Evolutionary conservation across 2,888 invertebrate species (phyloP), one percentile per base, ranked within the genome.

Genomic region (Margaritifera margaritifera): DNA sequence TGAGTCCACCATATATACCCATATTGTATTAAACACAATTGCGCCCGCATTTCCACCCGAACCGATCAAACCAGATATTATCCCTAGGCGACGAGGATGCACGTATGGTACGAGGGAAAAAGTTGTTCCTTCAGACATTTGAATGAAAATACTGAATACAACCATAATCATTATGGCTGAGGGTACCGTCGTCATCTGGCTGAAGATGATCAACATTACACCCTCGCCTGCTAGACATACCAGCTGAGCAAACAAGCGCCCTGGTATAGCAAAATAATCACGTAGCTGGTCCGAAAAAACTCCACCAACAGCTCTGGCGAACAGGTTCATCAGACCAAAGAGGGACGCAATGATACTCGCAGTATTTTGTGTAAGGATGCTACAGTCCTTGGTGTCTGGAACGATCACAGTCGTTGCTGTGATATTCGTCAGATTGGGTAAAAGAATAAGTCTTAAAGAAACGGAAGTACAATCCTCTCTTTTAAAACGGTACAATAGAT

Each of bases 291-390:
- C 71, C 0, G 64, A 68, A 58, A 65, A 68, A 4, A 74, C 59
- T 24, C 74, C 71, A 24, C 74, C 74, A 4, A 74, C 53, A 0
- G 74, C 74, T 27, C 74, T n/a, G 0, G 74, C 71, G 58, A 74
- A 74, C 0, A 74, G 50, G 25, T 74, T 74, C 66, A 68, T 74
- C n/a, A 74, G 31, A 31, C 74, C 74, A 64, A 74, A 74, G 20
- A 74, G 31, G 2, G 74, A 71, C 4, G 71, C 74, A 19, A 74
- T 74, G 18, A 74, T 51, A 54, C 74, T 74, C n/a, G 71, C 74
- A 6, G 68, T 68, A 24, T 67, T 70, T 50, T 71, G 74, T n/a
- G 59, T 57, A 2, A 74, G 62, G 19, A 71, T 66, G 50, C 74
- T 74, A 51, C 74, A 74, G 20, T 64, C 53, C 24, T 66, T 59